Conservation (phyloP, 2,888 invertebrate species). For the Eucriotettix oculatus region DNA sequence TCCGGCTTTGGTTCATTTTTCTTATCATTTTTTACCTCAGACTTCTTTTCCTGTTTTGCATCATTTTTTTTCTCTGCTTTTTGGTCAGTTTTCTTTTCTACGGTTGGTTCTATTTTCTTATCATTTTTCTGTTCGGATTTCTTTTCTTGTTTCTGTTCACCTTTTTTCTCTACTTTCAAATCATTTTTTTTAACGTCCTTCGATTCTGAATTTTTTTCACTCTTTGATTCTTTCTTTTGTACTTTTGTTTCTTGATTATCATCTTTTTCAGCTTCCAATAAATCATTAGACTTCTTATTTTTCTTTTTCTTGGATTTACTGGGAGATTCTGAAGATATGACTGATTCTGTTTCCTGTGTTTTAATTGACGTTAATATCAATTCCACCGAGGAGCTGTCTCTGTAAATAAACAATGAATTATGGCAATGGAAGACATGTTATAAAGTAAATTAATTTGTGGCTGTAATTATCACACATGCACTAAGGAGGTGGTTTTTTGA, state of each 20-base stretch:
- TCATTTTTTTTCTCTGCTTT: background rate
- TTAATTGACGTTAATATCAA: background rate
- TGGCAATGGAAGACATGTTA: too few relatives aligned
- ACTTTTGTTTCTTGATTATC: background rate
- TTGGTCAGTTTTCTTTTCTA: background rate
- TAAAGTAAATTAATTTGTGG: too few relatives aligned
- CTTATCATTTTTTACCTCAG: background rate
- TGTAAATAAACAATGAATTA: background rate
- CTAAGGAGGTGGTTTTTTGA: too few relatives aligned
- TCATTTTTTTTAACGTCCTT: background rate
- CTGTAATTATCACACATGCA: too few relatives aligned
- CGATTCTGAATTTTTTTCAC: background rate
- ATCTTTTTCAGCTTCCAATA: constrained; percentile 13
- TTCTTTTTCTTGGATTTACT: background rate
- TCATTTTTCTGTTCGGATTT: background rate
- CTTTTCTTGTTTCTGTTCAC: background rate
- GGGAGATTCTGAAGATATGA: constrained; percentile 5
- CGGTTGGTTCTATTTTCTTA: background rate
- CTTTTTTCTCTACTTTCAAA: background rate
- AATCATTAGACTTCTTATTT: constrained; percentile 17
- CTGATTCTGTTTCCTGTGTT: background rate
- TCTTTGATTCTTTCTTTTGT: background rate
- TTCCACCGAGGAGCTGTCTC: background rate
- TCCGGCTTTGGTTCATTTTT: constrained; percentile 28
- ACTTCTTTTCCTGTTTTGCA: background rate